Evolutionary conservation across 1,140 invertebrate genomes (phyloP), one percentile per base, ranked within the genome.

Genomic region (Tetraneura akinire): DNA sequence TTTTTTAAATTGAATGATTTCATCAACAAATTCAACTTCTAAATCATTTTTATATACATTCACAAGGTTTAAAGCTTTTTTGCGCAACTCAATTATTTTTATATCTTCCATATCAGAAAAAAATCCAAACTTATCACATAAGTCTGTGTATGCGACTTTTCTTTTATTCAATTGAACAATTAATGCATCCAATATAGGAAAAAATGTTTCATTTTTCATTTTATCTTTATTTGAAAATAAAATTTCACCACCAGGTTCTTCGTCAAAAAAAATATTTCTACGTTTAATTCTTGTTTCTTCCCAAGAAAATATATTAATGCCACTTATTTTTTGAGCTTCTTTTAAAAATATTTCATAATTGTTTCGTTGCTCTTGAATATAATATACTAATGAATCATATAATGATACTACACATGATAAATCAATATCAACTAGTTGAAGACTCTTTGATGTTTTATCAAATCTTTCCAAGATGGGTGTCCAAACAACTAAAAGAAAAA

Each of bases 1-100:
- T 26, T 49, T 29, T 71, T 32, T 51, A 16, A 71, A 71, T 29
- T 71, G 47, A n/a, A 71, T 71, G 4, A 71, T 14, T 71, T 71
- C 68, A 16, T 71, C 23, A 26, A 47, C 68, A 47, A 71, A 71
- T 23, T 71, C 23, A 47, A 3, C 18, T 71, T 29, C 68, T 29
- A 71, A 71, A 29, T 71, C 21, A 8, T 49, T 23, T 16, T 45
- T 6, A 49, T 71, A 71, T 13, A 71, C 16, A 5, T 16, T 71
- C 18, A 71, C 68, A 3, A 71, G 23, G 8, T 71, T 11, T 68
- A 16, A 14, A 13, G 21, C 68, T 71, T 71, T 14, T 51, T 71
- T 16, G 2, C 14, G 9, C 26, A 71, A 9, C 11, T 49, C 16
- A 13, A 29, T 13, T 11, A 14, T 29, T 23, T 32, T 21, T 9